Base-by-base conservation (phyloP, 2,888 invertebrate genomes). In the Vanessa cardui region DNA sequence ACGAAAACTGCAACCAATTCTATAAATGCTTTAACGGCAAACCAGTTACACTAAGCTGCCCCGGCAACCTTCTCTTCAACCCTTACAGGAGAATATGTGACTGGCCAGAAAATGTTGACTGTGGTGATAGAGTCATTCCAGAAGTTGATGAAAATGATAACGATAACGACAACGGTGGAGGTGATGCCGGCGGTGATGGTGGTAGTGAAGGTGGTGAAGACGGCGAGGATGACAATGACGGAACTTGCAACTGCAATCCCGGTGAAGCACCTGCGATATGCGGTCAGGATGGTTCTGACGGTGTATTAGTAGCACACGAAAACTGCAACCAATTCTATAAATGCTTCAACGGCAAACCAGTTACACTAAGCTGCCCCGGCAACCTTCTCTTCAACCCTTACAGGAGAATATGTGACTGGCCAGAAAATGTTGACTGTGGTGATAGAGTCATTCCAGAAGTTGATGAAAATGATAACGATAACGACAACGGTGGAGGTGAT, bases 51-150 rank as follows among this genome's bases (percentile, higher is more conserved):
- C 12, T 39, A 12, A 39, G 39, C 39, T 39, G 39, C 12, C 39
- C 39, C 2, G 64, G 58, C 6, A 68, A 64, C 20, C 76, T 84
- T 8, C 63, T 81, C 9, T 86, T 76, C 69, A 81, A 85, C 65
- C 77, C 80, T 0, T 31, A 63, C 0, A 74, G 47, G 0, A 71
- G 80, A 56, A 66, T 67, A 33, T 87, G 86, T 64, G 85, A 85
- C 58, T 84, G 82, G 82, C 78, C 83, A 0, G 46, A 73, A 1
- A 76, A 79, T 58, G 84, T 86, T 4, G 68, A 78, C 0, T 87
- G 87, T 63, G 80, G 78, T 0, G 74, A 79, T n/a, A 80, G 82
- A 73, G 58, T 70, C 2, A 77, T 71, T 6, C 68, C 69, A 8
- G 72, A 66, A 20, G 58, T 54, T 50, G 65, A 61, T 12, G 70